Conservation (phyloP, 2,888 invertebrate species). For the Drosophila falleni region DNA sequence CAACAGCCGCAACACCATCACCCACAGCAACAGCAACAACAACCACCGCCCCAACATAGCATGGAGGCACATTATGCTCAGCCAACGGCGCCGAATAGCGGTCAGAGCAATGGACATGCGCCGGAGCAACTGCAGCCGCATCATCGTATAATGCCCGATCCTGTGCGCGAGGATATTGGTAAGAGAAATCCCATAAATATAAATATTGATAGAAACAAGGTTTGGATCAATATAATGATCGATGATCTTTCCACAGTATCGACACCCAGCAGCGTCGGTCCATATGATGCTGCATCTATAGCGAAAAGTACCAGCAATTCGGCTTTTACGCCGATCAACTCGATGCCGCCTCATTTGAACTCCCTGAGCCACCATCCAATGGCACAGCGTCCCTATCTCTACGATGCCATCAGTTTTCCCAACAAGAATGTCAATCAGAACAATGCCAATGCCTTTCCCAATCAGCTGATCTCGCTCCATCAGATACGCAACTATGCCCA, state of each 20-base stretch:
- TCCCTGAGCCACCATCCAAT: constrained; percentile 89
- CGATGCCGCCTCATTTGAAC: constrained; percentile 91
- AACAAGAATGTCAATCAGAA: constrained; percentile 88
- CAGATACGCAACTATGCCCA: constrained; percentile 98
- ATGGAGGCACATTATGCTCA: constrained; percentile 79
- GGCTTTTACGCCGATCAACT: constrained; percentile 97
- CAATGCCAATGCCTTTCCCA: constrained; percentile 91
- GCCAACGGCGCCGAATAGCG: constrained; percentile 87
- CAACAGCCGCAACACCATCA: constrained; percentile 86
- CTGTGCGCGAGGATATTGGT: constrained; percentile 86
- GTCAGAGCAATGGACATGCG: constrained; percentile 87
- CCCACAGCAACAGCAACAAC: constrained; percentile 84
- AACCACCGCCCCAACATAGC: constrained; percentile 89
- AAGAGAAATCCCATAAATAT: constrained; percentile 61
- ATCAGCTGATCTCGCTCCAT: constrained; percentile 97
- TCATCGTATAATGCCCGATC: constrained; percentile 87
- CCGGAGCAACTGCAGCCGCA: constrained; percentile 89
- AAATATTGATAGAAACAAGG: background rate
- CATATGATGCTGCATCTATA: constrained; percentile 86
- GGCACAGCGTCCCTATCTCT: constrained; percentile 93
- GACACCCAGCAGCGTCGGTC: constrained; percentile 83
- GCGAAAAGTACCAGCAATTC: constrained; percentile 90
- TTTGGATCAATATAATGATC: background rate
- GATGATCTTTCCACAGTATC: constrained; percentile 69
- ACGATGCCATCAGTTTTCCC: constrained; percentile 96